phyloP scores from a whole-genome alignment of 1,140 invertebrate genomes.

The Neodiprion virginianus region DNA sequence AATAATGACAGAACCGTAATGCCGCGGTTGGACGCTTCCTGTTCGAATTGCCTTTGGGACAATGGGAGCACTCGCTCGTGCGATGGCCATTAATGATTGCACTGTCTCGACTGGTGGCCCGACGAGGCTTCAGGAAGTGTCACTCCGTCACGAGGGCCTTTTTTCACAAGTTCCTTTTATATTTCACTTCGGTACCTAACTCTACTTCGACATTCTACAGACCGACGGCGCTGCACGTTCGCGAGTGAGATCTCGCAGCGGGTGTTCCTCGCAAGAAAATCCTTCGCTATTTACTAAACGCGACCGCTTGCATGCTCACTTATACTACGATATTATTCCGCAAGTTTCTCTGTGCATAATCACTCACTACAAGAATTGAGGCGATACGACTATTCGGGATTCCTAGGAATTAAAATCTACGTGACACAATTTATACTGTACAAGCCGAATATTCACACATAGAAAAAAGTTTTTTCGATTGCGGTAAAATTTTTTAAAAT shows the following conservation, averaged over 20 bases:
- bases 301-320: not conserved
- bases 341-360: not conserved
- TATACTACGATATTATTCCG: not conserved
- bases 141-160: slow-evolving; percentile 33
- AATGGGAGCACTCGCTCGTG: slow-evolving; percentile 36
- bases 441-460: too few species aligned
- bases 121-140: slow-evolving; percentile 22
- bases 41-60: slow-evolving; percentile 15
- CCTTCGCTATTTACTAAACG: not conserved
- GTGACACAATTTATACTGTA: too few species aligned
- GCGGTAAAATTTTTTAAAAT: too few species aligned
- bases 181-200: slow-evolving; percentile 1
- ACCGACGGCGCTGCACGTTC: not conserved
- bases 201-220: not conserved
- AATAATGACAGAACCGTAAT: slow-evolving; percentile 38
- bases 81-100: slow-evolving; percentile 33
- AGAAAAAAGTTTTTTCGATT: too few species aligned
- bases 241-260: not conserved
- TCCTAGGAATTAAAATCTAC: too few species aligned
- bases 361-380: too few species aligned
- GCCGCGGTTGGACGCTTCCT: slow-evolving; percentile 13
- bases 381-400: too few species aligned
- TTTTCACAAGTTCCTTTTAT: not conserved
- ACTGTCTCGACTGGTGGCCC: slow-evolving; percentile 10
- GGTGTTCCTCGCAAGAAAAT: not conserved